These are phyloP conservation scores for Adelosebastes latens DNA, from an alignment of 2,797 vertebrate species.

Conservation along the genomic window DNA sequence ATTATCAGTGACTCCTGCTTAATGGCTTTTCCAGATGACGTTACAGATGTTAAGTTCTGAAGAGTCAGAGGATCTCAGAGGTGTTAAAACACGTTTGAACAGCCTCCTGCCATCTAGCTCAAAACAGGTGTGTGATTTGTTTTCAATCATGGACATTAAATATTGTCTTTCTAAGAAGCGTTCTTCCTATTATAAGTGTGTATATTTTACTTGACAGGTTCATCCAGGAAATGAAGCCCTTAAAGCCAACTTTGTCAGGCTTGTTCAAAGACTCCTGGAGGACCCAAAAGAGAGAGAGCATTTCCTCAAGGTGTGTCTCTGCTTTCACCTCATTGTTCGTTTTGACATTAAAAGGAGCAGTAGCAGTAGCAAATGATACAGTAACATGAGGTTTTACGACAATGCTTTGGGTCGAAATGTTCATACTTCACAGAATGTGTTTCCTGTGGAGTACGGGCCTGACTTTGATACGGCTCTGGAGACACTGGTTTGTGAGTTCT, in stretches of 20 bases:
- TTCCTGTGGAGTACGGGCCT: constrained; percentile 50
- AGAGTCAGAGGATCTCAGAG: constrained; percentile 34
- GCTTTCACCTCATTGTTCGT: background rate
- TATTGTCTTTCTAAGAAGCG: background rate
- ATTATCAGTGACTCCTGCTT: background rate
- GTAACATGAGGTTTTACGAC: too few species aligned
- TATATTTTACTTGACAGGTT: constrained; percentile 22
- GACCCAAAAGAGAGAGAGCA: constrained; percentile 43
- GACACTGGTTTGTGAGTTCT: constrained; percentile 51
- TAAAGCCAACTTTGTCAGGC: constrained; percentile 43
- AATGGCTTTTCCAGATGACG: constrained; percentile 39
- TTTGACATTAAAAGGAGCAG: background rate
- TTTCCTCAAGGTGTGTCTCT: constrained; percentile 20
- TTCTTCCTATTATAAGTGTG: background rate
- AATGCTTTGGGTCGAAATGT: background rate
- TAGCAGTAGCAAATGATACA: background rate
- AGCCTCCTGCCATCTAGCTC: constrained; percentile 5
- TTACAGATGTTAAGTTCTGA: constrained; percentile 52
- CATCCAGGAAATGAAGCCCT: constrained; percentile 16
- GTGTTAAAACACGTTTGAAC: constrained; percentile 26
- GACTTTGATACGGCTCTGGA: constrained; percentile 66
- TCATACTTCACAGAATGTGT: constrained; percentile 37
- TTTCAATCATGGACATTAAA: background rate
- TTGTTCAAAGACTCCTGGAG: constrained; percentile 55
- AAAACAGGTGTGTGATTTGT: constrained; percentile 36